phyloP scores from a whole-genome alignment of 1,140 invertebrate genomes.

The Hesperophylax magnus region DNA sequence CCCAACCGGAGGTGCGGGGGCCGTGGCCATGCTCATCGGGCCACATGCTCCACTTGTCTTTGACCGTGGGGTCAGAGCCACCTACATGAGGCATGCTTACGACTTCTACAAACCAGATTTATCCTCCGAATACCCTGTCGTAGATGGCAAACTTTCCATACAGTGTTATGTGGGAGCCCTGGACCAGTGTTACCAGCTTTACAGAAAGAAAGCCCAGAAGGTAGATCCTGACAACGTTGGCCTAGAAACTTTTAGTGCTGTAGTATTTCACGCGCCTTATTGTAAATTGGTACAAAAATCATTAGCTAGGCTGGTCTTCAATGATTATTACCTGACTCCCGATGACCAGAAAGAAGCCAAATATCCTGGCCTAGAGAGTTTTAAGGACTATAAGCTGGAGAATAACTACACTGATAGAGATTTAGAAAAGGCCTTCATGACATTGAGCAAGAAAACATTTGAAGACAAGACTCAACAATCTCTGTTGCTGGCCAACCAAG shows the following conservation, averaged over 20 bases:
- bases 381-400: constrained; percentile 79
- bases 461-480: constrained; percentile 90
- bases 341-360: constrained; percentile 65
- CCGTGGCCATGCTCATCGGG: constrained; percentile 96
- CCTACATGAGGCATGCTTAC: constrained; percentile 95
- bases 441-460: constrained; percentile 81
- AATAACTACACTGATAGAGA: constrained; percentile 93
- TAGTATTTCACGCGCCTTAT: constrained; percentile 98
- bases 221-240: constrained; percentile 68
- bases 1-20: constrained; percentile 97
- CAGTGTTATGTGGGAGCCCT: constrained; percentile 94
- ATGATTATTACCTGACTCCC: constrained; percentile 80
- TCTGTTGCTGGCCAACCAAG: constrained; percentile 87
- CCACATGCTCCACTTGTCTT: constrained; percentile 93
- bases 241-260: constrained; percentile 83
- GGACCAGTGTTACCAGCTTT: constrained; percentile 93
- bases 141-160: constrained; percentile 96
- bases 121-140: constrained; percentile 93
- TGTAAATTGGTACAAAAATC: constrained; percentile 99
- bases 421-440: constrained; percentile 90
- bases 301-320: constrained; percentile 88
- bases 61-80: constrained; percentile 87
- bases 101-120: constrained; percentile 99
- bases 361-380: constrained; percentile 79
- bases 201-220: constrained; percentile 81